Conservation (phyloP, 2,888 invertebrate genomes). For the Acholoe squamosa region DNA sequence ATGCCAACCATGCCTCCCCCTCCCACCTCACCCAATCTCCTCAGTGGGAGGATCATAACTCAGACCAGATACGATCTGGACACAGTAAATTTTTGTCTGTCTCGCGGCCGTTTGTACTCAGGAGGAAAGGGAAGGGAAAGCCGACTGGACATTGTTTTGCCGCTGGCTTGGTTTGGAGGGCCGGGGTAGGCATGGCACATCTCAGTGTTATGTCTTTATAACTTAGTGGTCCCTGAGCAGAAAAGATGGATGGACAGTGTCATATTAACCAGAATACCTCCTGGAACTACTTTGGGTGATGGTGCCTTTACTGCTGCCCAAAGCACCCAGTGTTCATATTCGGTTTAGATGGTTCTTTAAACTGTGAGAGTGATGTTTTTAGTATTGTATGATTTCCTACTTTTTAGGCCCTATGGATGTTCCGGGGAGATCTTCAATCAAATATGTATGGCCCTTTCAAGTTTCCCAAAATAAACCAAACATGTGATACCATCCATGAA, state of each 20-base stretch:
- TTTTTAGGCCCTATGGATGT: too few relatives aligned
- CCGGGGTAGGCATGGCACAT: not conserved
- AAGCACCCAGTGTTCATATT: not conserved
- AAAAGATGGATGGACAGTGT: constrained; percentile 23
- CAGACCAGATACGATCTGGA: constrained; percentile 41
- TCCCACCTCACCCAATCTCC: not conserved
- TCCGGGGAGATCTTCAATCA: too few relatives aligned
- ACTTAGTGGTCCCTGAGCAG: constrained; percentile 42
- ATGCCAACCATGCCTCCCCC: not conserved
- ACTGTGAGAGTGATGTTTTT: too few relatives aligned
- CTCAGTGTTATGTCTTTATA: constrained; percentile 19
- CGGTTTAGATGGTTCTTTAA: too few relatives aligned
- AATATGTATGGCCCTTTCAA: too few relatives aligned
- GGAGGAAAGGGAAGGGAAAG: constrained; percentile 32
- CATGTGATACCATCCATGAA: too few relatives aligned
- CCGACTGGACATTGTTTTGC: constrained; percentile 9
- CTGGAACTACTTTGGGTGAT: not conserved
- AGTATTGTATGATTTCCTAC: too few relatives aligned
- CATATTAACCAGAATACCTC: not conserved
- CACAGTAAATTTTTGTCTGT: not conserved
- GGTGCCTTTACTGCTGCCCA: not conserved
- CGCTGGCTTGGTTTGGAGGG: not conserved
- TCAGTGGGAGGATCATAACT: constrained; percentile 54
- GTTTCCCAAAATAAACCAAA: too few relatives aligned
- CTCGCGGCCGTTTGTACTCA: constrained; percentile 44